Conservation (phyloP, 2,888 invertebrate species). For the Sarcophaga caerulescens region DNA sequence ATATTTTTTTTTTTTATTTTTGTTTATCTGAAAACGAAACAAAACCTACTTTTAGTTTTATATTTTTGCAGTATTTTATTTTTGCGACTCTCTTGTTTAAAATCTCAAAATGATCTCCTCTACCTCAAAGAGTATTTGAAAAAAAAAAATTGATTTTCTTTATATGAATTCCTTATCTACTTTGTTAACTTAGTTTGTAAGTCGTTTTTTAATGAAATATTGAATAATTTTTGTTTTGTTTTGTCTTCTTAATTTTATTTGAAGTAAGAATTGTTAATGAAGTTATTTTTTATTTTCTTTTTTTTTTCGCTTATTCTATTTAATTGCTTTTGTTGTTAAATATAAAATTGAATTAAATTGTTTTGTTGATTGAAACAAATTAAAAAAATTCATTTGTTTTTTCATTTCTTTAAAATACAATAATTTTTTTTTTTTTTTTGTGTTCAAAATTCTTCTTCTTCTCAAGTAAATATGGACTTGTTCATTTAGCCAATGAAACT, state of each 20-base stretch:
- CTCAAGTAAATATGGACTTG: constrained; percentile 46
- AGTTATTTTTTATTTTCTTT: constrained; percentile 62
- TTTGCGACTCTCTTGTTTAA: constrained; percentile 4
- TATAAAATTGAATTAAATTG: constrained; percentile 66
- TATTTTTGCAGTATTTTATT: not conserved
- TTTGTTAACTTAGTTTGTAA: constrained; percentile 47
- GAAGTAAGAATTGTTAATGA: constrained; percentile 67
- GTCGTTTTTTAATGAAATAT: constrained; percentile 48
- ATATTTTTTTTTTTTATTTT: no score
- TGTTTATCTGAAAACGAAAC: not conserved
- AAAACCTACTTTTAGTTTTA: not conserved
- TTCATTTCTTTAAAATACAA: constrained; percentile 58
- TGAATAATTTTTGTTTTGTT: constrained; percentile 12
- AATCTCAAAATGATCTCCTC: constrained; percentile 50
- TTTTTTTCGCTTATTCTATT: constrained; percentile 45
- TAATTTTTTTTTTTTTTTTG: not conserved
- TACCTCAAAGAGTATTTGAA: constrained; percentile 48
- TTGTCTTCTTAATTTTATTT: constrained; percentile 43
- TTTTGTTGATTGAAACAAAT: constrained; percentile 66
- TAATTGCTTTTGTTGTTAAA: constrained; percentile 67
- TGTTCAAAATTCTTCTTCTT: constrained; percentile 10
- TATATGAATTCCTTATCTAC: constrained; percentile 5
- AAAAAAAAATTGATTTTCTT: constrained; percentile 1
- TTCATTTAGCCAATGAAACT: constrained; percentile 62
- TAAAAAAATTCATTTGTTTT: constrained; percentile 71